Evolutionary conservation across 2,113 vertebrate genomes (phyloP), one percentile per base, ranked within the genome.

Genomic region (Phaethon lepturus): DNA sequence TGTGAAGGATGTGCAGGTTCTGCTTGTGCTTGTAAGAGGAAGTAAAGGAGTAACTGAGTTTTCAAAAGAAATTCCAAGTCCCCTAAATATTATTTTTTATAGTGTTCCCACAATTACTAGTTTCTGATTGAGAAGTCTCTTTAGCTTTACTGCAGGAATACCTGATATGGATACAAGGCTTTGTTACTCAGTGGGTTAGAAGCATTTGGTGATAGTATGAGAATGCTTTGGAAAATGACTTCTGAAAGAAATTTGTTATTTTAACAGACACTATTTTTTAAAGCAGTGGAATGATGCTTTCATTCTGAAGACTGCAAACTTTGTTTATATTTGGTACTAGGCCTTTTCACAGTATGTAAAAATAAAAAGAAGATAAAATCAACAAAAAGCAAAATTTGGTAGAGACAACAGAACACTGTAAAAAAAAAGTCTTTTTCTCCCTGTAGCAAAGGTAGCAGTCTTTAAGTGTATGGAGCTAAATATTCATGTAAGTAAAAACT

Each of bases 371-470:
- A 79, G 42, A 91, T 93, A 44, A 86, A 89, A 84, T 87, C 80
- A 96, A 86, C 58, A 63, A 95, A 95, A 97, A 86, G 60, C 79
- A 58, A 74, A 87, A 80, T 88, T 92, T 84, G 63, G 29, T 55
- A 90, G 66, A 47, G 44, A 88, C 66, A 93, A 74, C 74, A n/a
- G 9, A 67, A 66, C 76, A 56, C 10, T 64, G 8, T n/a, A 33
- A 55, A 62, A 81, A 52, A 40, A 52, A 62, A 25, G 23, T 16
- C 3, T 53, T 73, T 59, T 63, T 68, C 31, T 83, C 74, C 40
- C 28, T 67, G 2, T 73, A n/a, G 33, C 11, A 88, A 60, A 89
- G 22, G 22, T 56, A 62, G 22, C 16, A n/a, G 8, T 56, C 26
- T 59, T 82, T 33, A 79, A 90, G n/a, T 47, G 4, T 71, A 73